A percentile compares a stretch with the other conserved stretches of the same genome.
Conservation (phyloP, 2,113 vertebrate species). For the Laterallus jamaicensis region DNA sequence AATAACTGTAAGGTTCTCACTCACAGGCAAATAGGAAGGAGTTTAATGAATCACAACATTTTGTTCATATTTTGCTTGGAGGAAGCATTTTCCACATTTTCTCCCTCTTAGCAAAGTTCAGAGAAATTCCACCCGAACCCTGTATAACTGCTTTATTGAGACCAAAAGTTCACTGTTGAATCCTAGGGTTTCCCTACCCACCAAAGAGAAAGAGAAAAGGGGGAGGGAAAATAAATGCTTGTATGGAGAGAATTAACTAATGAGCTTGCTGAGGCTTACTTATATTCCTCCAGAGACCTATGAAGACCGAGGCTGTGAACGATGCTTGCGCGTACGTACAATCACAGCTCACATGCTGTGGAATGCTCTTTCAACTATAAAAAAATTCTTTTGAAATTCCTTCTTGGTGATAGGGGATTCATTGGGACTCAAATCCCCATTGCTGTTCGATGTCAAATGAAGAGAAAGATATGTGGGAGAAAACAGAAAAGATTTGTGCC, state of each 20-base stretch:
- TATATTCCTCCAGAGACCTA: conserved; percentile 25
- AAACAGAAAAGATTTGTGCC: neutral
- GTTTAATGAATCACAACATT: conserved; percentile 51
- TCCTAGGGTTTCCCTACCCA: neutral
- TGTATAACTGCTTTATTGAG: conserved; percentile 12
- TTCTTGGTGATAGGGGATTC: neutral
- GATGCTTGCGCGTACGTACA: conserved; percentile 4
- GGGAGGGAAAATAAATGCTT: neutral
- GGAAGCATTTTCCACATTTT: conserved; percentile 46
- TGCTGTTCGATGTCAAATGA: neutral
- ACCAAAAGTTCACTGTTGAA: conserved; percentile 22
- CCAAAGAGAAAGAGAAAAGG: neutral
- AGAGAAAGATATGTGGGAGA: neutral
- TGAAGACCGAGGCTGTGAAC: conserved; percentile 52
- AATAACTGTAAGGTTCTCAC: conserved; percentile 51
- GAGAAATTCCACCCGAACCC: neutral
- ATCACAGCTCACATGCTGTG: conserved; percentile 53
- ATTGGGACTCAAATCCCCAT: neutral
- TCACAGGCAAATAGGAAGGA: conserved; percentile 42
- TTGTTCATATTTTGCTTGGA: conserved; percentile 51
- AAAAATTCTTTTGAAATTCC: conserved; percentile 12
- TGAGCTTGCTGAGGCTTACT: conserved; percentile 46
- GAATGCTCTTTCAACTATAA: conserved; percentile 44
- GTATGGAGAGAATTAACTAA: conserved; percentile 4
- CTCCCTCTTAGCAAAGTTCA: conserved; percentile 4